These are phyloP conservation scores for Tragelaphus imberbis DNA, from an alignment of 2,113 vertebrate genomes.

Conservation along the genomic window DNA sequence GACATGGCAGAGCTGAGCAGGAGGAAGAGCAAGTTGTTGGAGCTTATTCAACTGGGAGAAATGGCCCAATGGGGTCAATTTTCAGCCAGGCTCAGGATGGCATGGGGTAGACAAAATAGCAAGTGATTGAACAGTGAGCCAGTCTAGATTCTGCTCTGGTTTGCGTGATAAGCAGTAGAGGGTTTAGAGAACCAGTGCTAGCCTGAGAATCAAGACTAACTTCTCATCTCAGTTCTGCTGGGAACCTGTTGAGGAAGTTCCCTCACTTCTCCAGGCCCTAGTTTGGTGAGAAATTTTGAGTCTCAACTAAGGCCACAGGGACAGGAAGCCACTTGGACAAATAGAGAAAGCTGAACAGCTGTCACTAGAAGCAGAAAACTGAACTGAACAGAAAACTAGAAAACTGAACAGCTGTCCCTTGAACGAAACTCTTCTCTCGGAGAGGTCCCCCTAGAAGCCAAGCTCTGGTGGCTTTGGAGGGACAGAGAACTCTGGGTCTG, in stretches of 20 bases:
- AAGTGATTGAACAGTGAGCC: neutral
- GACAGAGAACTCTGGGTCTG: neutral
- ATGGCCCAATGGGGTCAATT: neutral
- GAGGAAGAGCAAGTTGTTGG: neutral
- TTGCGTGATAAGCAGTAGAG: neutral
- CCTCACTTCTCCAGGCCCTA: neutral
- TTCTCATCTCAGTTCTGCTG: neutral
- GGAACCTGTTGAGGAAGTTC: neutral
- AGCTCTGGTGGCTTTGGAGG: neutral
- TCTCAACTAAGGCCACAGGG: neutral
- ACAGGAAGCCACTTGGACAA: neutral
- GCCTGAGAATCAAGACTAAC: neutral
- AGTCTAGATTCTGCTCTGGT: neutral
- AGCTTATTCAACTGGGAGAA: constrained; percentile 16
- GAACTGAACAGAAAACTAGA: neutral
- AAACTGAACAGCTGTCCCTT: neutral
- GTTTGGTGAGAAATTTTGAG: neutral
- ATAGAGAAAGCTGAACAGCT: neutral
- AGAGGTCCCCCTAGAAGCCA: neutral
- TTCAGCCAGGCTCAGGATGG: neutral
- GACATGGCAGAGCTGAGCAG: neutral
- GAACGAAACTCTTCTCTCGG: neutral
- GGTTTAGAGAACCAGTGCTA: neutral
- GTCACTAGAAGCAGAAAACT: neutral
- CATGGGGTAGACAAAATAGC: neutral